These are phyloP conservation scores for Leptonema lineaticorne DNA, from an alignment of 1,140 invertebrate species.

Conservation along the genomic window DNA sequence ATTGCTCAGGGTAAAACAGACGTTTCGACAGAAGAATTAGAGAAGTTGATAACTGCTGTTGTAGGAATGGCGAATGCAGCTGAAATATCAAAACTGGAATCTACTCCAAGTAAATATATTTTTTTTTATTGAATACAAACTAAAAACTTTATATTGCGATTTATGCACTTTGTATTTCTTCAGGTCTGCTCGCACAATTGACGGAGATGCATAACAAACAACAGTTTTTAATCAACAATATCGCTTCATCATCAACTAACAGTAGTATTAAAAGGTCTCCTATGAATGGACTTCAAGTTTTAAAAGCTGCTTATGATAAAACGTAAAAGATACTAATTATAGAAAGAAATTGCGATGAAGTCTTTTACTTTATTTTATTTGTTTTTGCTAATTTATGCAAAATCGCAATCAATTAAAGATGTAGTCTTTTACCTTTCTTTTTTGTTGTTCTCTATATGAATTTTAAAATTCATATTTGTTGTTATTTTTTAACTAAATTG, in stretches of 20 bases:
- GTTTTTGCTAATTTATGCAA: too few relatives aligned
- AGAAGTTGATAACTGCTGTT: slow-evolving; percentile 74
- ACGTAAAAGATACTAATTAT: too few relatives aligned
- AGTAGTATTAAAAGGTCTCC: background rate
- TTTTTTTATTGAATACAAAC: slow-evolving; percentile 1
- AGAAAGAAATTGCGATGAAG: background rate
- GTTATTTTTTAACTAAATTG: too few relatives aligned
- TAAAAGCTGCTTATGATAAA: slow-evolving; percentile 15
- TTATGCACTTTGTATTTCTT: background rate
- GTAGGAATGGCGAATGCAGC: slow-evolving; percentile 66
- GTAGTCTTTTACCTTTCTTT: too few relatives aligned
- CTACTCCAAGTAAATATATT: background rate
- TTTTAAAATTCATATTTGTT: background rate
- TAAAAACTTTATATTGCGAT: background rate
- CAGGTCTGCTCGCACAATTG: slow-evolving; percentile 19
- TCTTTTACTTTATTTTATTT: too few relatives aligned
- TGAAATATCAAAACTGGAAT: slow-evolving; percentile 45
- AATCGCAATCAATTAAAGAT: too few relatives aligned
- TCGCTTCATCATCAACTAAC: background rate
- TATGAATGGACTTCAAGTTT: slow-evolving; percentile 1
- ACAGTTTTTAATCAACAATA: background rate
- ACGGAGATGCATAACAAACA: background rate
- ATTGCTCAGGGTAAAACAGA: slow-evolving; percentile 75
- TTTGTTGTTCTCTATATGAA: too few relatives aligned
- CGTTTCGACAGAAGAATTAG: slow-evolving; percentile 72